A percentile compares a stretch with the other conserved stretches of the same genome.
These are phyloP conservation scores for Eolophus roseicapilla DNA, from an alignment of 2,113 vertebrate species.

Conservation along the genomic window DNA sequence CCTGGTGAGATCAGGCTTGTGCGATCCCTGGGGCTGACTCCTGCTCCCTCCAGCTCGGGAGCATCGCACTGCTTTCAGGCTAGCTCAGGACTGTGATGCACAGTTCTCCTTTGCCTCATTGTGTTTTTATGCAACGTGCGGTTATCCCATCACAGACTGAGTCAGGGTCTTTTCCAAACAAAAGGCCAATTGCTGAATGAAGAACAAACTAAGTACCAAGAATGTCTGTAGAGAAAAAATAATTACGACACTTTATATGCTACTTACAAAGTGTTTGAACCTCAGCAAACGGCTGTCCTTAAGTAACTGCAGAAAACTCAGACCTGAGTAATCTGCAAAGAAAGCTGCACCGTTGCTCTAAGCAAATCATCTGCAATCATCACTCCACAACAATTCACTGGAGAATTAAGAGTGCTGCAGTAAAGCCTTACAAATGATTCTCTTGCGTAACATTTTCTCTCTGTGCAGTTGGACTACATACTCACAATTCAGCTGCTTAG, in stretches of 20 bases:
- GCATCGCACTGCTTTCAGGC: neutral
- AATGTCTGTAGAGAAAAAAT: neutral
- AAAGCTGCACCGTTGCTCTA: neutral
- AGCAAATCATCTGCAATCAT: neutral
- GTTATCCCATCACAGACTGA: neutral
- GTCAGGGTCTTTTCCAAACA: neutral
- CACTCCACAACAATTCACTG: neutral
- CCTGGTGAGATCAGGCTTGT: neutral
- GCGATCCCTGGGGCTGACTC: neutral
- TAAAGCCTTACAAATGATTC: neutral
- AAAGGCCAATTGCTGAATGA: neutral
- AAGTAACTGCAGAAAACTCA: neutral
- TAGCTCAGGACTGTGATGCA: accelerated
- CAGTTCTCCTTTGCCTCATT: neutral
- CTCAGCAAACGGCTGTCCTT: neutral
- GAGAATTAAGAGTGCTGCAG: neutral
- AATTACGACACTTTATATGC: accelerated
- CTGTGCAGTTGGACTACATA: neutral
- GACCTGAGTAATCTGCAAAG: neutral
- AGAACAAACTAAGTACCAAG: neutral
- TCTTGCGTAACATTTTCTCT: accelerated
- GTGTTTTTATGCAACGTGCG: accelerated
- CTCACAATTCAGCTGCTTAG: neutral
- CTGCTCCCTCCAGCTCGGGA: neutral
- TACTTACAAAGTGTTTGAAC: neutral